These are phyloP conservation scores for Macrosiphum euphorbiae DNA, from an alignment of 2,888 invertebrate genomes.

Conservation along the genomic window DNA sequence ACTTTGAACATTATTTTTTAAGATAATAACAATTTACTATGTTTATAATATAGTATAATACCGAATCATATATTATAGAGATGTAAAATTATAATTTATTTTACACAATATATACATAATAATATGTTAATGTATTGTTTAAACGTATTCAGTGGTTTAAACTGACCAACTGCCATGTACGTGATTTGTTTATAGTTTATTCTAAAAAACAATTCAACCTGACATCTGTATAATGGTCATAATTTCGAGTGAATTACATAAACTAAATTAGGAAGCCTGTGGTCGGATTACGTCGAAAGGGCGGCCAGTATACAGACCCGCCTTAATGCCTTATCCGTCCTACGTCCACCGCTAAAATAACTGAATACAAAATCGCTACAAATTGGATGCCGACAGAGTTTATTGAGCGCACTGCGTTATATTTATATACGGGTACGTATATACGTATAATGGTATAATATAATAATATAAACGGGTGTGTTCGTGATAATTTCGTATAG, in stretches of 20 bases:
- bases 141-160: not conserved
- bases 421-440: not conserved
- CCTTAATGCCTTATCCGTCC: not conserved
- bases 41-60: not conserved
- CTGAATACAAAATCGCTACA: conserved; percentile 47
- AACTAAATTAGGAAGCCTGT: not conserved
- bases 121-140: not conserved
- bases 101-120: not conserved
- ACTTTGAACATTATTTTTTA: not conserved
- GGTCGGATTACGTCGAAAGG: not conserved
- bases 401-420: conserved; percentile 7
- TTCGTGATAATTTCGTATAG: conserved; percentile 8
- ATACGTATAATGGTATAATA: conserved; percentile 4
- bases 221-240: not conserved
- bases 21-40: not conserved
- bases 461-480: not conserved
- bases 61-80: not conserved
- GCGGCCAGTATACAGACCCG: not conserved
- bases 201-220: not conserved
- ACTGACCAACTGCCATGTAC: not conserved
- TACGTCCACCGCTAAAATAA: conserved; percentile 19
- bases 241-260: not conserved
- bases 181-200: not conserved
- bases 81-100: not conserved
- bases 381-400: conserved; percentile 43